Percentiles rank a stretch among this genome's conserved stretches.
Conservation (phyloP, 2,113 vertebrate genomes). For the Engystomops pustulosus region DNA sequence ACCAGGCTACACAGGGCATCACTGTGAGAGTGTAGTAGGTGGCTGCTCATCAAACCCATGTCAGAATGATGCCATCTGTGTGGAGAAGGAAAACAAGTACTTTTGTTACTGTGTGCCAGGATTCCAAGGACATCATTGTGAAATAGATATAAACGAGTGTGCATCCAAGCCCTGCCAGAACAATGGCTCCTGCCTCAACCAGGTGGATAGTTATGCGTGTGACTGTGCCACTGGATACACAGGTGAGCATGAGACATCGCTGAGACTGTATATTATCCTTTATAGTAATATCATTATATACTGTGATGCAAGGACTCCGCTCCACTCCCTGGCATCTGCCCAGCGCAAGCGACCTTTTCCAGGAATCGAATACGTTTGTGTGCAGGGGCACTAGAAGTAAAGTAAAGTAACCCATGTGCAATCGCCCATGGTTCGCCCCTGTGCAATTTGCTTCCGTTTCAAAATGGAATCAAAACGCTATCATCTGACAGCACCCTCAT, state of each 20-base stretch:
- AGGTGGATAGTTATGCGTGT: slow-evolving; percentile 86
- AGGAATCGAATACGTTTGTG: too few relatives aligned
- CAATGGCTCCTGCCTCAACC: slow-evolving; percentile 86
- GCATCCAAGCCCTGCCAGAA: slow-evolving; percentile 89
- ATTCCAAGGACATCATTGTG: slow-evolving; percentile 91
- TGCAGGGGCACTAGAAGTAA: too few relatives aligned
- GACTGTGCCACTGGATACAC: slow-evolving; percentile 81
- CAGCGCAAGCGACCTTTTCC: too few relatives aligned
- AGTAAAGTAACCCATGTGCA: too few relatives aligned
- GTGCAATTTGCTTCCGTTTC: too few relatives aligned
- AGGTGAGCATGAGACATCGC: slow-evolving; percentile 74
- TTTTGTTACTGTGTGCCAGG: slow-evolving; percentile 96
- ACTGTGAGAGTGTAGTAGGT: slow-evolving; percentile 76
- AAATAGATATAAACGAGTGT: slow-evolving; percentile 96
- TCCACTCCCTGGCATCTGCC: too few relatives aligned
- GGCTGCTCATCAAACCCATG: slow-evolving; percentile 85
- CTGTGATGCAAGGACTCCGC: too few relatives aligned
- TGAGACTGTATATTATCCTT: not conserved
- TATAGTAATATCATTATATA: too few relatives aligned
- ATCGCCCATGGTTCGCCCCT: too few relatives aligned
- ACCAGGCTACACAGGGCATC: slow-evolving; percentile 78
- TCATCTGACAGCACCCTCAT: too few relatives aligned
- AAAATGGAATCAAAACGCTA: too few relatives aligned
- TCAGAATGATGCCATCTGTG: slow-evolving; percentile 90
- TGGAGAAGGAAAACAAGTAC: slow-evolving; percentile 74